Evolutionary conservation across 2,888 invertebrate genomes (phyloP).

Genomic region (Trichogramma evanescens): DNA sequence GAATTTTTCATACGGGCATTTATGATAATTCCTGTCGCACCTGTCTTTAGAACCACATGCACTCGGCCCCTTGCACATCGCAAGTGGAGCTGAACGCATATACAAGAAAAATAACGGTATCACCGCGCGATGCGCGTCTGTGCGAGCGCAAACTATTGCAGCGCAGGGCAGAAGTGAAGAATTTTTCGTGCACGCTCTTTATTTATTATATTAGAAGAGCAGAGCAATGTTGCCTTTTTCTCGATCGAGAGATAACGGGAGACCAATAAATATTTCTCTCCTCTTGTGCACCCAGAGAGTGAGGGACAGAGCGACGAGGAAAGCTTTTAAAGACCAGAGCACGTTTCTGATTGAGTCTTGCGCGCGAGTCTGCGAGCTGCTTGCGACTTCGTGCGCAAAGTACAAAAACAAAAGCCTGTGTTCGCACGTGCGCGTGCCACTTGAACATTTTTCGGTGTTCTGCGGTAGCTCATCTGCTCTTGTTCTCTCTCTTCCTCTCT

Average conservation of each 20-base stretch:
- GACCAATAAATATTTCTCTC: conserved; percentile 10
- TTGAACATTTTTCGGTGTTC: not conserved
- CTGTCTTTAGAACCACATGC: conserved; percentile 15
- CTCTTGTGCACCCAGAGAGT: not conserved
- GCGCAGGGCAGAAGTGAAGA: conserved; percentile 6
- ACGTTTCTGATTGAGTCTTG: conserved; percentile 4
- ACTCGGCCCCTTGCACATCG: too few relatives aligned
- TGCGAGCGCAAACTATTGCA: not conserved
- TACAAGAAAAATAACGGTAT: conserved; percentile 17
- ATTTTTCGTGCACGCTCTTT: conserved; percentile 23
- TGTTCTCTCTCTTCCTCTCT: too few relatives aligned
- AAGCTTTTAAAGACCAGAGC: not conserved
- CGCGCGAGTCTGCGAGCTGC: too few relatives aligned
- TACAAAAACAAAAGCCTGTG: conserved; percentile 2
- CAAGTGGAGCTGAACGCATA: not conserved
- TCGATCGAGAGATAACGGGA: conserved; percentile 27
- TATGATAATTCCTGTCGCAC: conserved; percentile 23
- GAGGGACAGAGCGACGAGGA: not conserved
- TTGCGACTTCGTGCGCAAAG: not conserved
- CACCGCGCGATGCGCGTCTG: not conserved
- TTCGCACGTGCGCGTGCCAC: not conserved
- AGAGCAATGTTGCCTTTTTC: conserved; percentile 11
- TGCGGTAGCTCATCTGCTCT: too few relatives aligned
- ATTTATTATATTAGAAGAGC: conserved; percentile 26
- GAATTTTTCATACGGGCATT: conserved; percentile 15